Percentiles rank a stretch among this genome's conserved stretches.
Conservation (phyloP, 2,797 vertebrate genomes). For the Intellagama lesueurii region DNA sequence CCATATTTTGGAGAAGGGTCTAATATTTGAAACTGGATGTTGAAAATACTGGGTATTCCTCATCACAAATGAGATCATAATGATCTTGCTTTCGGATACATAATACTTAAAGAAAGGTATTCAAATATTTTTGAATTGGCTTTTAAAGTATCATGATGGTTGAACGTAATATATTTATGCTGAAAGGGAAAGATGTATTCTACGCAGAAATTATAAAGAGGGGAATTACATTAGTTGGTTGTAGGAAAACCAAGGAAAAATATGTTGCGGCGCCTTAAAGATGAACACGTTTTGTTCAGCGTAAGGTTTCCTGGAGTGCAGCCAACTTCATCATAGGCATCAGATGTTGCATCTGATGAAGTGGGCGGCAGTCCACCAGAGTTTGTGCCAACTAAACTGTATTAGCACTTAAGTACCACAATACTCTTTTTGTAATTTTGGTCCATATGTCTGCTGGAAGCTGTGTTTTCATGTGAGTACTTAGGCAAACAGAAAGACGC, state of each 20-base stretch:
- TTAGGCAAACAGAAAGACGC: slow-evolving; percentile 53
- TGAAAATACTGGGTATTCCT: neutral
- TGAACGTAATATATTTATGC: neutral
- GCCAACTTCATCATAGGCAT: too few species aligned
- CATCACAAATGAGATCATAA: neutral
- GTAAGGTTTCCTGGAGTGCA: too few species aligned
- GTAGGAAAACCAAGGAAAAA: too few species aligned
- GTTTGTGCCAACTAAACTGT: too few species aligned
- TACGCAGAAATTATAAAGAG: too few species aligned
- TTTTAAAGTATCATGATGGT: neutral
- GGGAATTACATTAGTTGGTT: too few species aligned
- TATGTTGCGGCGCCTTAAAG: too few species aligned
- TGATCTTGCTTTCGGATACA: neutral
- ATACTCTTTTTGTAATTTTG: too few species aligned
- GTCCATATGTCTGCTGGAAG: neutral
- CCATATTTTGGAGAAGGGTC: neutral
- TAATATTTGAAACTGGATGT: neutral
- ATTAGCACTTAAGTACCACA: too few species aligned
- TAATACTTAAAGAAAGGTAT: neutral
- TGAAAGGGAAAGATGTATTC: neutral
- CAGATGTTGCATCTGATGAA: too few species aligned
- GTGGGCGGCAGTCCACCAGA: too few species aligned
- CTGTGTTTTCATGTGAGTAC: slow-evolving; percentile 17
- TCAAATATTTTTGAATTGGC: neutral
- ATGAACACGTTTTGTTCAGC: too few species aligned